Percentiles rank a stretch among this genome's conserved stretches.
phyloP scores from a whole-genome alignment of 2,797 vertebrate species.

The Eurystomus glaucurus region DNA sequence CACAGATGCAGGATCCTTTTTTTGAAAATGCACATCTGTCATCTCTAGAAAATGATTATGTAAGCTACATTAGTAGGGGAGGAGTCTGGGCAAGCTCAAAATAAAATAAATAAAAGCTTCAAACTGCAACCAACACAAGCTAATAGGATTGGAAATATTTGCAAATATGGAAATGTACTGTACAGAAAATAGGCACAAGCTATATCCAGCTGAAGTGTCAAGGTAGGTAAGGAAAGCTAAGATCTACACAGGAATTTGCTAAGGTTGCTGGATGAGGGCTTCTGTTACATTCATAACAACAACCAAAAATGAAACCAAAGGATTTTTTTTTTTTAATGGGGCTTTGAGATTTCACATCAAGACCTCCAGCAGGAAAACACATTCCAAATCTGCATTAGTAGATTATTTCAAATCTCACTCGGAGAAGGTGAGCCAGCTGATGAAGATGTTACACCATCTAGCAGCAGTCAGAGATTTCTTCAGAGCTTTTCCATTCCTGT shows the following conservation, averaged over 20 bases:
- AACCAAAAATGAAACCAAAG: background rate
- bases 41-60: slow-evolving; percentile 39
- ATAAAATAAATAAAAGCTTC: slow-evolving; percentile 49
- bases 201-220: background rate
- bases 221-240: background rate
- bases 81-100: slow-evolving; percentile 5
- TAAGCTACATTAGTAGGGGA: slow-evolving; percentile 31
- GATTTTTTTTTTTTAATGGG: background rate
- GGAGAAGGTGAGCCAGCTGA: background rate
- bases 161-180: background rate
- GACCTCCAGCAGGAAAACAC: background rate
- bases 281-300: background rate
- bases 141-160: slow-evolving; percentile 25
- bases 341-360: background rate
- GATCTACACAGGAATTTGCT: background rate
- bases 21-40: slow-evolving; percentile 65
- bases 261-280: background rate
- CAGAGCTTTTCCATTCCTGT: background rate
- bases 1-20: slow-evolving; percentile 14
- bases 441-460: background rate
- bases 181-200: background rate
- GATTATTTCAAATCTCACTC: background rate
- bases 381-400: background rate
- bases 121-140: background rate
- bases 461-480: background rate